A percentile compares a stretch with the other conserved stretches of the same genome.
These are phyloP conservation scores for Polydrusus cervinus DNA, from an alignment of 2,888 invertebrate genomes.

Conservation along the genomic window DNA sequence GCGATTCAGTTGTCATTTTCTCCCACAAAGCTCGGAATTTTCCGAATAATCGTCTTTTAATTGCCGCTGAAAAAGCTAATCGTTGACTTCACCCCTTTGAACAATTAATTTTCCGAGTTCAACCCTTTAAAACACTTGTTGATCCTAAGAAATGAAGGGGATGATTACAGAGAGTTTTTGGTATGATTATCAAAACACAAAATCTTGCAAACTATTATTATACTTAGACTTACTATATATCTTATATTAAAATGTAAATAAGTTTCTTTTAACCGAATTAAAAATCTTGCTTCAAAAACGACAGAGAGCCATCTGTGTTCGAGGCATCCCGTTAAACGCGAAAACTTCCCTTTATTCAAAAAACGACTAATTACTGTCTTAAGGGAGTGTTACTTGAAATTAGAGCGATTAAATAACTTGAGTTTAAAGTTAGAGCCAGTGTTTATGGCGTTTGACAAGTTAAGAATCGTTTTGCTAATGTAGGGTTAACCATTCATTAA, in stretches of 20 bases:
- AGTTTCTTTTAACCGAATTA: too few species aligned
- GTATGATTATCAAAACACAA: too few species aligned
- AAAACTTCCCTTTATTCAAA: constrained; percentile 1
- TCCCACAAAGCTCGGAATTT: not conserved
- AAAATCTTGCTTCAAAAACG: too few species aligned
- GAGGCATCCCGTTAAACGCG: too few species aligned
- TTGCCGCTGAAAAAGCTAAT: constrained; percentile 29
- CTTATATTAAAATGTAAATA: too few species aligned
- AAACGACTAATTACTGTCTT: constrained; percentile 39
- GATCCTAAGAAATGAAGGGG: constrained; percentile 15
- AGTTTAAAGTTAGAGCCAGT: constrained; percentile 31
- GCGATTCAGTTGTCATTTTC: too few species aligned
- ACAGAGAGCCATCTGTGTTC: too few species aligned
- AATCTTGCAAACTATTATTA: too few species aligned
- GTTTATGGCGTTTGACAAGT: constrained; percentile 45
- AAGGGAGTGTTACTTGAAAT: constrained; percentile 40
- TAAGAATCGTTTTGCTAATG: constrained; percentile 27
- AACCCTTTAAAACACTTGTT: constrained; percentile 53
- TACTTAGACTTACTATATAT: too few species aligned
- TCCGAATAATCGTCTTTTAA: constrained; percentile 23
- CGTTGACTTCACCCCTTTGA: constrained; percentile 43
- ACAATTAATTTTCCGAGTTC: constrained; percentile 53
- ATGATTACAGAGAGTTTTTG: too few species aligned
- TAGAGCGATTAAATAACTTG: constrained; percentile 37
- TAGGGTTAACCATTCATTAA: constrained; percentile 6